Conservation (phyloP, 2,797 vertebrate species). For the Rhincodon typus region DNA sequence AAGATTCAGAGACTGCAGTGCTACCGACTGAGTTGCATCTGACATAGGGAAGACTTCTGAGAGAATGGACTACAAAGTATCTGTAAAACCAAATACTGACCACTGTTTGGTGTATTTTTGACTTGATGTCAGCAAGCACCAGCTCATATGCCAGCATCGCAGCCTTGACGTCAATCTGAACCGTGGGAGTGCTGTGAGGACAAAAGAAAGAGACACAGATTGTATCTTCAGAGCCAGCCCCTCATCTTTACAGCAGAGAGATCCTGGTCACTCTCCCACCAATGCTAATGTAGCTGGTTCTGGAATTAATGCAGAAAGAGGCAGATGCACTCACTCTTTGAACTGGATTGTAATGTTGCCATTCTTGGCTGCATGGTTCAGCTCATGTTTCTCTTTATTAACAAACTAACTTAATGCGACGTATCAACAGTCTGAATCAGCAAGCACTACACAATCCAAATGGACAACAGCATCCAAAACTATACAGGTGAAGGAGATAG, state of each 20-base stretch:
- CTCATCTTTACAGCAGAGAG: neutral
- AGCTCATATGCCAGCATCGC: slow-evolving; percentile 3
- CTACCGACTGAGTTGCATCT: neutral
- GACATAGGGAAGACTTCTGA: neutral
- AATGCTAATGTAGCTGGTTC: neutral
- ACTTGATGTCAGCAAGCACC: neutral
- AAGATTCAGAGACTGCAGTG: neutral
- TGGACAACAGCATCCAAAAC: neutral
- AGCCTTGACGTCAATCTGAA: slow-evolving; percentile 7
- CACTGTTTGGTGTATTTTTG: slow-evolving; percentile 28
- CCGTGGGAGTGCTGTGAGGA: neutral
- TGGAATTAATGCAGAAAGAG: neutral
- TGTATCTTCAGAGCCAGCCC: neutral
- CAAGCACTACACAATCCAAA: neutral
- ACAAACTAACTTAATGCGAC: neutral
- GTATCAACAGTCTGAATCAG: neutral
- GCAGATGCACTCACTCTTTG: neutral
- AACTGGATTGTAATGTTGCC: neutral
- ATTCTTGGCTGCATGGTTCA: neutral
- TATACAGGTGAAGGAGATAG: neutral
- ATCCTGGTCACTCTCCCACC: neutral
- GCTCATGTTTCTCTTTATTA: neutral
- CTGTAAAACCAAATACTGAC: neutral
- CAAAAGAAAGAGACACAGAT: neutral
- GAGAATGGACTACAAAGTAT: neutral